These are phyloP conservation scores for Drosophila prostipennis DNA, from an alignment of 2,888 invertebrate species.

Conservation along the genomic window DNA sequence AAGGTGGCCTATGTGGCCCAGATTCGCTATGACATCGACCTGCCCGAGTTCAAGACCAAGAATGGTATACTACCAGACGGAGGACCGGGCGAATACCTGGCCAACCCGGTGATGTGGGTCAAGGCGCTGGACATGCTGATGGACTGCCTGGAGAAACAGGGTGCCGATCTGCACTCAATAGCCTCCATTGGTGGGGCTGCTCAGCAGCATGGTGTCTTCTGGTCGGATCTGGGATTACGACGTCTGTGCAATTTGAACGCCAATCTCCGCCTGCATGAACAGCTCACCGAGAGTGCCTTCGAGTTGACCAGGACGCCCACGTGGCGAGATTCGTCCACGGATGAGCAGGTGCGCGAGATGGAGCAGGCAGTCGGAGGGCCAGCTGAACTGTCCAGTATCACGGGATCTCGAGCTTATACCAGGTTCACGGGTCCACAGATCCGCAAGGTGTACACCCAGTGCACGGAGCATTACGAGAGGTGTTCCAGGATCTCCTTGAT, in stretches of 20 bases:
- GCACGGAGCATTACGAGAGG: conserved; percentile 31
- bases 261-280: conserved; percentile 50
- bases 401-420: conserved; percentile 46
- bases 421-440: conserved; percentile 55
- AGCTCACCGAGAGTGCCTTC: conserved; percentile 51
- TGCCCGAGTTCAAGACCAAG: conserved; percentile 91
- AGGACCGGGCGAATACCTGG: conserved; percentile 84
- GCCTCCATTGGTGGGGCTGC: conserved; percentile 86
- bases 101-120: conserved; percentile 96
- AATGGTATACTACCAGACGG: conserved; percentile 84
- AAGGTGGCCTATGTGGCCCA: conserved; percentile 89
- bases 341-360: conserved; percentile 31
- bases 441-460: conserved; percentile 31
- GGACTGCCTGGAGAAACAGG: conserved; percentile 90
- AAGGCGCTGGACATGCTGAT: conserved; percentile 95
- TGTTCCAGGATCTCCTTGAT: conserved; percentile 56
- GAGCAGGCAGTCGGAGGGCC: conserved; percentile 31
- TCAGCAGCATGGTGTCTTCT: conserved; percentile 58
- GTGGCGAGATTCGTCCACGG: conserved; percentile 29
- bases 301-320: conserved; percentile 11
- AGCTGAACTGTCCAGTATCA: conserved; percentile 32
- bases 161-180: conserved; percentile 91
- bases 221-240: conserved; percentile 57
- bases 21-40: conserved; percentile 94
- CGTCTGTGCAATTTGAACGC: conserved; percentile 55